A percentile compares a stretch with the other conserved stretches of the same genome.
phyloP scores from a whole-genome alignment of 2,797 vertebrate genomes.

The Xerus rutilus region DNA sequence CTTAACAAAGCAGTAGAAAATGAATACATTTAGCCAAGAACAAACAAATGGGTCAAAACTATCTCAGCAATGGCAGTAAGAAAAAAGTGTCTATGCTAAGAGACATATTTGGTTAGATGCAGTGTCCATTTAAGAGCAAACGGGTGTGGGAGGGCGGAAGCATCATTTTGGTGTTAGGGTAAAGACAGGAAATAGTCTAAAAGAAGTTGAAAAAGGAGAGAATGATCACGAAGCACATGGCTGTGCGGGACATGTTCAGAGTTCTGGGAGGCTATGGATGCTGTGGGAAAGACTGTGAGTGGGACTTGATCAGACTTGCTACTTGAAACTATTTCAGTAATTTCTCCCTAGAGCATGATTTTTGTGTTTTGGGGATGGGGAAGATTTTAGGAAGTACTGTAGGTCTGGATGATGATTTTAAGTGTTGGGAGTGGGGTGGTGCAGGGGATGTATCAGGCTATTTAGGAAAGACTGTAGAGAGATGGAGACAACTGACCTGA shows the following conservation, averaged over 20 bases:
- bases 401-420: not conserved
- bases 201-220: not conserved
- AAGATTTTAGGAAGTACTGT: not conserved
- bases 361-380: not conserved
- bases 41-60: not conserved
- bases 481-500: not conserved
- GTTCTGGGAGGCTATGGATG: not conserved
- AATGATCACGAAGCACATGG: not conserved
- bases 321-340: not conserved
- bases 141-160: not conserved
- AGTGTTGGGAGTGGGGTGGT: accelerated
- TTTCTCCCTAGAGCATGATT: not conserved
- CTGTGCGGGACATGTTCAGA: not conserved
- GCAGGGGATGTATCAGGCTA: too few relatives aligned
- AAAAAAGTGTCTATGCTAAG: not conserved
- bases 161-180: not conserved
- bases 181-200: not conserved
- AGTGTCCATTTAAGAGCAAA: not conserved
- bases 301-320: not conserved
- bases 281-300: not conserved
- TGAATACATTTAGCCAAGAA: not conserved
- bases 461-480: not conserved
- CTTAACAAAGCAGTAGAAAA: not conserved
- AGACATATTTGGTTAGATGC: not conserved
- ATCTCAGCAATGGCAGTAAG: not conserved